Evolutionary conservation across 2,113 vertebrate species (phyloP), one percentile per base, ranked within the genome.

Genomic region (Sylvilagus bachmani): DNA sequence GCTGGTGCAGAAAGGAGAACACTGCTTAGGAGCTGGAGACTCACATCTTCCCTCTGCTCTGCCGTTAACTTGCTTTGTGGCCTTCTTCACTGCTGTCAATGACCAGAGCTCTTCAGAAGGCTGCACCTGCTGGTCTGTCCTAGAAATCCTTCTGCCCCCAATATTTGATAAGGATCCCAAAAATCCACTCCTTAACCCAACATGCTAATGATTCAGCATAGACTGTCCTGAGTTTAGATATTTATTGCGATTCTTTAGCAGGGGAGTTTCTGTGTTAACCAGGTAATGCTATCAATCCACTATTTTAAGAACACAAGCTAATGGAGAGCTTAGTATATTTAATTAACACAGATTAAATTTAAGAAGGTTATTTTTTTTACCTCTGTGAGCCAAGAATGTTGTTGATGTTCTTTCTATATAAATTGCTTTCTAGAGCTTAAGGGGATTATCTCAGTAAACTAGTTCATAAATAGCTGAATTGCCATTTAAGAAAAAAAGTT

Each of bases 271-370:
- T 90, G 24, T 5, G 49, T 73, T 93, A 92, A 89, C n/a, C 19
- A 86, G 62, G n/a, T 83, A 89, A 89, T 70, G 6, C n/a, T 29
- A 12, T 94, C 55, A 86, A 80, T 66, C 14, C 11, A 94, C 38
- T 94, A 69, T 84, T 93, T 93, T 36, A 82, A 95, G 69, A 96
- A 90, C 55, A 96, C 67, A 96, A 88, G 51, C 8, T 90, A 96
- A 86, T 86, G 64, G 36, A 90, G 55, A 82, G 51, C 6, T 95
- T 95, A 89, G 58, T 92, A 74, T 89, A 93, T 79, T 89, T 96
- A 90, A 86, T 96, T 92, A 94, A 81, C 22, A 75, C 71, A 85
- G 78, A 91, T 83, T 96, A 90, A 70, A 83, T 78, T 88, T 94
- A 95, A 85, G 69, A 88, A 92, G 51, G 19, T 66, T 74, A 79